These are phyloP conservation scores for Achatina immaculata DNA, from an alignment of 1,140 invertebrate species.

Conservation along the genomic window DNA sequence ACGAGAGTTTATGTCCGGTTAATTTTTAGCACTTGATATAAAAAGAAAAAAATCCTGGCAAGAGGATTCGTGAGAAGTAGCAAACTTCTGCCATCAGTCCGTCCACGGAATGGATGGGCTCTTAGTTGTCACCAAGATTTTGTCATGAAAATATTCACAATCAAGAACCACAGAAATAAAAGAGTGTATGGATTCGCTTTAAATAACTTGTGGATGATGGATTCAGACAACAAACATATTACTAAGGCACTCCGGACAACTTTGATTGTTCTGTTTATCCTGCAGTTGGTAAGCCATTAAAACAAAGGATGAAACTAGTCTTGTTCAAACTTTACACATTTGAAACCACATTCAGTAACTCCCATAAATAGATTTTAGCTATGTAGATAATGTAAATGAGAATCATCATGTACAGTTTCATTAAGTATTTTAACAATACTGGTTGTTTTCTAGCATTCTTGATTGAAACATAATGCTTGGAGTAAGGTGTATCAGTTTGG, in stretches of 20 bases:
- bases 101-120: no score
- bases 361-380: not conserved
- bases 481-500: no score
- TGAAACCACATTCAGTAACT: not conserved
- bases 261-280: constrained; percentile 34
- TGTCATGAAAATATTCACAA: constrained; percentile 26
- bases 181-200: not conserved
- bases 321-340: not conserved
- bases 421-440: not conserved
- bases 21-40: no score
- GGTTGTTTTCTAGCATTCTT: not conserved
- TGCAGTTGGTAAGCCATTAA: constrained; percentile 39
- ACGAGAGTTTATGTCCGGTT: no score
- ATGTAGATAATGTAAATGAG: not conserved
- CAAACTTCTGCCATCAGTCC: no score
- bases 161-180: constrained; percentile 23
- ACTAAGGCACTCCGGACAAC: constrained; percentile 30
- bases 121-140: constrained; percentile 3
- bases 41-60: no score
- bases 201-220: constrained; percentile 17
- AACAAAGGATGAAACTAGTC: not conserved
- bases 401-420: not conserved
- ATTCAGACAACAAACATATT: constrained; percentile 24
- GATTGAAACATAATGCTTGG: not conserved
- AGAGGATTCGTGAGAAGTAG: no score